Evolutionary conservation across 2,888 invertebrate genomes (phyloP), one percentile per base, ranked within the genome.

Genomic region (Aricia artaxerxes): DNA sequence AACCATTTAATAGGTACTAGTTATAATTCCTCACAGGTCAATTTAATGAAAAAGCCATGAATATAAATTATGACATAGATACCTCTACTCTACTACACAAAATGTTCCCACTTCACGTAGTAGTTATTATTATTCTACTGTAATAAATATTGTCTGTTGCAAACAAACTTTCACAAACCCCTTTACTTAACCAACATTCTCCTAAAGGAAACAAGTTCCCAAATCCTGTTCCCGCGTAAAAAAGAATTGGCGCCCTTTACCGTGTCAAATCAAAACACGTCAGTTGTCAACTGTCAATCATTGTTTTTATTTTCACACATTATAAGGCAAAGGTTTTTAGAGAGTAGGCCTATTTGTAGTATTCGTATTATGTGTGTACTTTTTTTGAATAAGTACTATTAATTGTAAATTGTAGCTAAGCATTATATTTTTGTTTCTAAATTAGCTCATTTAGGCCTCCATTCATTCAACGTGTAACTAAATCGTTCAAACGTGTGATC

Each of bases 241-340:
- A 69, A 73, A 73, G 69, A 38, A 73, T 44, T 73, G 73, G 73
- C 73, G 73, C 40, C 44, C 44, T 73, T 73, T 73, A 24, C 24
- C 73, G 44, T 73, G 69, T 69, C 69, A 35, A 38, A 69, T 35
- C 69, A 38, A 35, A 38, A 69, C 69, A 69, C 38, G 69, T 69
- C 69, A 69, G 69, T 38, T 69, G 69, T 69, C 35, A 38, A 16
- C 69, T 35, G 69, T 69, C 69, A 69, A 35, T 38, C 35, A 69
- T 38, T 35, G 69, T 16, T 69, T 35, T 69, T 24, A 31, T 16
- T 69, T 69, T 69, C 7, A 13, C 69, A 35, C 69, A 35, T 69
- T 16, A 44, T 3, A 11, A 35, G 69, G 35, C 69, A 38, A 69
- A 5, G 35, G 35, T 16, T 69, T 69, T 69, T 11, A 4, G 35